Conservation (phyloP, 1,140 invertebrate species). For the Drosophila tropicalis region DNA sequence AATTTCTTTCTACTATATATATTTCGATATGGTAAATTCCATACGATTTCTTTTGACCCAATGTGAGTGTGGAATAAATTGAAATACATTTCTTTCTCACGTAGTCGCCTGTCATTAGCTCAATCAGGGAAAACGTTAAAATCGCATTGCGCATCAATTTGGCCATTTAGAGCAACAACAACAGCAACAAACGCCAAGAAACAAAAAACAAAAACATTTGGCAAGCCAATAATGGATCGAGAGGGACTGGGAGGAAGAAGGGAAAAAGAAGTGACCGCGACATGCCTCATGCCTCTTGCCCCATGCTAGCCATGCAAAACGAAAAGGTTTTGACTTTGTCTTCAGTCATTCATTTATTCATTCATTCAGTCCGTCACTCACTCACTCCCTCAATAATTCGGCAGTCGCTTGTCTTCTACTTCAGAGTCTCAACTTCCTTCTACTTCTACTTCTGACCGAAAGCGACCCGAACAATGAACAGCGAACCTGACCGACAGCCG, state of each 20-base stretch:
- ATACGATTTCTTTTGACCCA: constrained; percentile 48
- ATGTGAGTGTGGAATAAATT: constrained; percentile 74
- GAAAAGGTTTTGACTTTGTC: constrained; percentile 39
- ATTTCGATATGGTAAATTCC: constrained; percentile 1
- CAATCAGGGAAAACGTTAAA: constrained; percentile 77
- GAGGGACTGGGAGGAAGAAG: neutral
- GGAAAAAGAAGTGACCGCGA: neutral
- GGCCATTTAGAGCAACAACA: constrained; percentile 54
- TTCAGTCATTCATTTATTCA: constrained; percentile 26
- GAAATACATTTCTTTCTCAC: constrained; percentile 83
- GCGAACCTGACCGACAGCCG: constrained; percentile 39
- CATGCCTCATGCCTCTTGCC: constrained; percentile 50
- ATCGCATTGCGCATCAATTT: constrained; percentile 77
- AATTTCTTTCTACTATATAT: neutral
- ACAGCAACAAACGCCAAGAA: constrained; percentile 39
- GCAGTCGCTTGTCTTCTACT: constrained; percentile 66
- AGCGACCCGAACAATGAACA: neutral
- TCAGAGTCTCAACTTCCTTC: constrained; percentile 18
- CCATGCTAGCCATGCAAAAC: constrained; percentile 70
- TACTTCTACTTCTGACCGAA: constrained; percentile 40
- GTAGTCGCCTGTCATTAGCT: constrained; percentile 81
- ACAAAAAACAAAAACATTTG: constrained; percentile 50
- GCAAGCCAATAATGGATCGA: constrained; percentile 20
- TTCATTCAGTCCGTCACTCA: constrained; percentile 38
- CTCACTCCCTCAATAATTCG: constrained; percentile 72